A percentile compares a stretch with the other conserved stretches of the same genome.
phyloP scores from a whole-genome alignment of 2,888 invertebrate genomes.

The Lasioglossum marginatum region DNA sequence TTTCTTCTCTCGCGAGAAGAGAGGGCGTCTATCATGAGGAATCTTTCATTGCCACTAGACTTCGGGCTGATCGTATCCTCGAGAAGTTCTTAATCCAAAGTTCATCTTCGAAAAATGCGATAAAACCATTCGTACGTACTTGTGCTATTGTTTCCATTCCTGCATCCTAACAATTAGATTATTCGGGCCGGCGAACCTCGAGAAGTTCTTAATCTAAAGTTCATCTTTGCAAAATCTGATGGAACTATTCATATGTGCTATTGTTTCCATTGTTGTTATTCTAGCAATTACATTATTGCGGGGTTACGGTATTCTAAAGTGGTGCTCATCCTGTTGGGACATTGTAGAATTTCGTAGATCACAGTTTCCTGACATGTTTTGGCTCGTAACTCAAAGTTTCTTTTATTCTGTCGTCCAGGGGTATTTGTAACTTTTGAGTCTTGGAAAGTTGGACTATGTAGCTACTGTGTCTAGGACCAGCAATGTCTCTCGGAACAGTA shows the following conservation, averaged over 20 bases:
- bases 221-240: not conserved
- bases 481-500: not conserved
- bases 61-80: conserved; percentile 3
- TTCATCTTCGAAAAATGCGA: not conserved
- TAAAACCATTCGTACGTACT: not conserved
- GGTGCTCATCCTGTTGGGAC: not conserved
- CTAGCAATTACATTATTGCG: not conserved
- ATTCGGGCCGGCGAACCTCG: not conserved
- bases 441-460: not conserved
- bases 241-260: not conserved
- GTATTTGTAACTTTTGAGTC: not conserved
- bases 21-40: conserved; percentile 55
- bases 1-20: conserved; percentile 56
- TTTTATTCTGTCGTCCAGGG: not conserved
- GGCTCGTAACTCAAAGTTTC: not conserved
- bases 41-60: conserved; percentile 19
- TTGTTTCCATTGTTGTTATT: not conserved
- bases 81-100: not conserved
- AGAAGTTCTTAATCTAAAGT: not conserved
- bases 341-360: not conserved
- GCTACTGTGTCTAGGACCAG: not conserved
- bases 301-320: not conserved
- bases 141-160: not conserved
- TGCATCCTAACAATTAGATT: not conserved
- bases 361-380: not conserved